These are phyloP conservation scores for Hydrocynus forskahlii DNA, from an alignment of 2,797 vertebrate genomes.

Conservation along the genomic window DNA sequence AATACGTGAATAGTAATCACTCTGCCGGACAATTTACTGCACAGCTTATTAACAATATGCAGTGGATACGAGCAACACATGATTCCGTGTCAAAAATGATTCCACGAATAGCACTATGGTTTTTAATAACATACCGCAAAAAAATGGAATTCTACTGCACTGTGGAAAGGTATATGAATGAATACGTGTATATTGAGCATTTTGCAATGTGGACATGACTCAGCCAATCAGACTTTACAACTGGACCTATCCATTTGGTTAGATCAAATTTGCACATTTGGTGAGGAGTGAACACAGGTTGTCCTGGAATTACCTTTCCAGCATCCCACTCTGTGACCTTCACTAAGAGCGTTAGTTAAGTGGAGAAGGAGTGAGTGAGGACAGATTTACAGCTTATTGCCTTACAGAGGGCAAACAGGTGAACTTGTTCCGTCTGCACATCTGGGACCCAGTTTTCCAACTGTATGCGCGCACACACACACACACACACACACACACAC, in stretches of 20 bases:
- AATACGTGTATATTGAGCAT: background rate
- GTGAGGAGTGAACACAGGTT: background rate
- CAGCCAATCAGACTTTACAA: background rate
- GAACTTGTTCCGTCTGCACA: constrained; percentile 44
- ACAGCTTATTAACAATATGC: too few species aligned
- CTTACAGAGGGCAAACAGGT: constrained; percentile 50
- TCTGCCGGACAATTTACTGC: too few species aligned
- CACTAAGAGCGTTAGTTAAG: constrained; percentile 17
- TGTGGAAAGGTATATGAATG: too few species aligned
- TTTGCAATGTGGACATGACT: background rate
- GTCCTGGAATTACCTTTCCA: constrained; percentile 18
- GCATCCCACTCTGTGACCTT: background rate
- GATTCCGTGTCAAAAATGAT: too few species aligned
- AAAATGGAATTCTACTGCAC: too few species aligned
- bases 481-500: constrained; percentile 19
- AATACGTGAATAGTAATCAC: too few species aligned
- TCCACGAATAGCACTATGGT: too few species aligned
- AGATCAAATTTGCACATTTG: background rate
- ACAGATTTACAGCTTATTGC: constrained; percentile 52
- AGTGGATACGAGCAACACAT: too few species aligned
- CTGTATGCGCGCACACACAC: constrained; percentile 20
- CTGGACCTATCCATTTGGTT: background rate
- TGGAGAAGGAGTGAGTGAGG: constrained; percentile 13
- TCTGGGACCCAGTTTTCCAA: constrained; percentile 46
- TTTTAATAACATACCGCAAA: too few species aligned